phyloP scores from a whole-genome alignment of 2,888 invertebrate species.

The Rhamphomyia laevipes region DNA sequence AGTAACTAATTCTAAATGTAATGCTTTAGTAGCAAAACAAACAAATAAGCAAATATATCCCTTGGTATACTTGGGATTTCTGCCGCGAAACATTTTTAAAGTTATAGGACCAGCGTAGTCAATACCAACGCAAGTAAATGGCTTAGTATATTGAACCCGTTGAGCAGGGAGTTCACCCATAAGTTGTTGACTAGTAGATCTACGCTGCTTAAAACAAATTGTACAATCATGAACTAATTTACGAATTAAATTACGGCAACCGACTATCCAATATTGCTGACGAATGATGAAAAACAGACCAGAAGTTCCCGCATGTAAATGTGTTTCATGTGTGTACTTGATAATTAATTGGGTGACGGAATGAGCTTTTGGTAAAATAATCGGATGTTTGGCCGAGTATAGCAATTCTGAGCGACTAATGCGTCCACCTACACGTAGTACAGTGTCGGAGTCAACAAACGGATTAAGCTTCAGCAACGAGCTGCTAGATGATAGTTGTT shows the following conservation, averaged over 20 bases:
- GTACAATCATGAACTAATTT: background rate
- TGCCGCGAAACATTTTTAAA: constrained; percentile 6
- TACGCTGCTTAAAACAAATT: background rate
- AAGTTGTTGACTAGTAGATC: background rate
- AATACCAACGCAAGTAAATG: constrained; percentile 1
- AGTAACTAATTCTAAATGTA: background rate
- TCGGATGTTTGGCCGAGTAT: too few species aligned
- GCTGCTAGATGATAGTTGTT: too few species aligned
- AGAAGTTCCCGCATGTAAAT: too few species aligned
- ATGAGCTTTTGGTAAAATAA: too few species aligned
- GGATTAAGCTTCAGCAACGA: too few species aligned
- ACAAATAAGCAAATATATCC: background rate
- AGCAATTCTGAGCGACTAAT: too few species aligned
- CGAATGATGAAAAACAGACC: background rate
- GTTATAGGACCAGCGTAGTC: constrained; percentile 9
- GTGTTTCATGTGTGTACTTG: too few species aligned
- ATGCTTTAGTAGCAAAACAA: background rate
- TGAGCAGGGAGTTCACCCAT: constrained; percentile 1
- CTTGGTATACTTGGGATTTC: too few species aligned
- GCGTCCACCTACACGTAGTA: too few species aligned
- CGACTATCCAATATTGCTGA: background rate
- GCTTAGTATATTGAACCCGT: background rate
- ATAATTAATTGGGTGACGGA: too few species aligned
- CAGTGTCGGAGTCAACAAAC: too few species aligned
- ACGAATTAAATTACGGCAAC: too few species aligned